Evolutionary conservation across 2,888 invertebrate genomes (phyloP).

Genomic region (Coelinius sp.): DNA sequence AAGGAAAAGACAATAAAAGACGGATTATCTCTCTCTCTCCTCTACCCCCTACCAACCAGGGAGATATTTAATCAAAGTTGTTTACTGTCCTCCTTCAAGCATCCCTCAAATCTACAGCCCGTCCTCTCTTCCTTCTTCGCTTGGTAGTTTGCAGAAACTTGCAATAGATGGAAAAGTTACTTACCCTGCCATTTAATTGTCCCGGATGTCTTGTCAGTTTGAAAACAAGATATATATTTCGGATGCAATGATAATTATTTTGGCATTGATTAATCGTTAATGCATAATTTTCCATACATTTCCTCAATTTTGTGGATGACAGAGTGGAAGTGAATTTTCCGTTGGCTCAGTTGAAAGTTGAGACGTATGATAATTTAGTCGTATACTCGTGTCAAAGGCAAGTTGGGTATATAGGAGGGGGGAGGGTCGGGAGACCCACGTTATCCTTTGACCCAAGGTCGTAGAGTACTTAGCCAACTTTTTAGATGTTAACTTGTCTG

Average conservation of each 20-base stretch:
- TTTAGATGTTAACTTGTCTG: conserved; percentile 9
- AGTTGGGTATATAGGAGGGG: conserved; percentile 63
- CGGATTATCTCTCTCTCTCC: conserved; percentile 56
- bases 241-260: neutral
- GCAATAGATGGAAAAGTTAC: conserved; percentile 53
- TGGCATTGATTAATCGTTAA: conserved; percentile 12
- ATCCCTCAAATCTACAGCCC: conserved; percentile 23
- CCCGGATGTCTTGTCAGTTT: conserved; percentile 48
- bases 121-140: neutral
- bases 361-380: conserved; percentile 48
- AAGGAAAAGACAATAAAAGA: conserved; percentile 58
- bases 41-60: conserved; percentile 50
- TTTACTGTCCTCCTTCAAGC: conserved; percentile 52
- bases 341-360: neutral
- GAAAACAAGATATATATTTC: conserved; percentile 40
- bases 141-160: conserved; percentile 58
- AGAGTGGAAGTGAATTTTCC: neutral
- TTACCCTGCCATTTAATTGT: conserved; percentile 65
- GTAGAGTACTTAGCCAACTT: conserved; percentile 61
- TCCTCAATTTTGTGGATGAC: neutral
- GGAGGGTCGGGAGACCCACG: conserved; percentile 63
- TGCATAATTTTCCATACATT: neutral
- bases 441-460: conserved; percentile 68
- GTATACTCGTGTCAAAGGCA: conserved; percentile 68
- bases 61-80: conserved; percentile 69